Evolutionary conservation across 2,113 vertebrate species (phyloP).

Genomic region (Actinemys pallida): DNA sequence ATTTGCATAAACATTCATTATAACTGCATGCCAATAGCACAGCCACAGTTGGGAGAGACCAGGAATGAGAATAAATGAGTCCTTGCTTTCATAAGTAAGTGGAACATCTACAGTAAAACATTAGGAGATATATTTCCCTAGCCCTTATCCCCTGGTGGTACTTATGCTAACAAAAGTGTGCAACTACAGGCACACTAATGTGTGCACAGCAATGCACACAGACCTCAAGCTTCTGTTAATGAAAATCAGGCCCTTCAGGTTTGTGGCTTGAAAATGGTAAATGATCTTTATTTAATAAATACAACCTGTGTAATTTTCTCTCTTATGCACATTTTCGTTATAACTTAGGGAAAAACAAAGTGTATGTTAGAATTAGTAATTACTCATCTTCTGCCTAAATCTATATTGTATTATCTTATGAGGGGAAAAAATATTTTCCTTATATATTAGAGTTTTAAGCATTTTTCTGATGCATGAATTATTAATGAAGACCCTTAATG

Average conservation of each 20-base stretch:
- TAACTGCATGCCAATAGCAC: not conserved
- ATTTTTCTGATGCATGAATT: slow-evolving; percentile 47
- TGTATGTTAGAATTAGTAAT: not conserved
- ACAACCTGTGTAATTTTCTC: not conserved
- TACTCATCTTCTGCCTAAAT: slow-evolving; percentile 1
- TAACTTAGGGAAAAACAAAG: slow-evolving; percentile 36
- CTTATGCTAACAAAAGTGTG: not conserved
- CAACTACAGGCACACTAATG: not conserved
- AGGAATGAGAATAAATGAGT: not conserved
- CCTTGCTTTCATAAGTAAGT: not conserved
- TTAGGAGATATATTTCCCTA: not conserved
- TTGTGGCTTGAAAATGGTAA: slow-evolving; percentile 9
- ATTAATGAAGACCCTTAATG: slow-evolving; percentile 26
- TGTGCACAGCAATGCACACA: slow-evolving; percentile 15
- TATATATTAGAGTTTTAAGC: not conserved
- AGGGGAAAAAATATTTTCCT: not conserved
- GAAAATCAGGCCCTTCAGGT: slow-evolving; percentile 21
- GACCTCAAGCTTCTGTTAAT: slow-evolving; percentile 2
- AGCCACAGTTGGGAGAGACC: not conserved
- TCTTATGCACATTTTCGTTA: not conserved
- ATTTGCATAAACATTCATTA: not conserved
- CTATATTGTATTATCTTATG: not conserved
- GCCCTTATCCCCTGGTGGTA: slow-evolving; percentile 8
- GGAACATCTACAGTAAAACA: slow-evolving; percentile 30
- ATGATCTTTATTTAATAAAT: not conserved